phyloP scores from a whole-genome alignment of 2,888 invertebrate species.

The Tridacna gigas region DNA sequence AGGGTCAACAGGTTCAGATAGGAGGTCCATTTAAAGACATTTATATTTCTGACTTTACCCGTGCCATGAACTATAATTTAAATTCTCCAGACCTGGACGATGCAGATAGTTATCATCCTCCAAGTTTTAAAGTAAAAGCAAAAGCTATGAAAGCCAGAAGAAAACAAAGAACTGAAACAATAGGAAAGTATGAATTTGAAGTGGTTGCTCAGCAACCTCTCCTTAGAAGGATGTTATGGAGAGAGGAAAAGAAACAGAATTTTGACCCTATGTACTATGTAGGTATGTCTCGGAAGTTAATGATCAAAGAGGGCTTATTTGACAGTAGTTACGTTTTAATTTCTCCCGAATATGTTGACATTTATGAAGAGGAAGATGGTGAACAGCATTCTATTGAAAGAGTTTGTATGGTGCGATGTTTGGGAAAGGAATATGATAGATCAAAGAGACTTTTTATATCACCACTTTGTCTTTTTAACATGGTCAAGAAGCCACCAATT shows the following conservation, averaged over 20 bases:
- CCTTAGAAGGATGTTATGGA: slow-evolving; percentile 73
- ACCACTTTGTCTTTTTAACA: slow-evolving; percentile 78
- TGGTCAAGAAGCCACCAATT: slow-evolving; percentile 67
- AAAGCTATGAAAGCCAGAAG: slow-evolving; percentile 41
- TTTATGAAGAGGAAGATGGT: slow-evolving; percentile 40
- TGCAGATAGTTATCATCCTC: slow-evolving; percentile 30
- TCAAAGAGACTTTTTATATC: slow-evolving; percentile 75
- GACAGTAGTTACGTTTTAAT: slow-evolving; percentile 78
- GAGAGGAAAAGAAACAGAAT: slow-evolving; percentile 67
- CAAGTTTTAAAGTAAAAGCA: slow-evolving; percentile 36
- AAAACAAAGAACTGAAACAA: slow-evolving; percentile 29
- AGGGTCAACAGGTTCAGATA: slow-evolving; percentile 36
- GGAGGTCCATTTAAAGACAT: slow-evolving; percentile 62
- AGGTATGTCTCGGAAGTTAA: slow-evolving; percentile 76
- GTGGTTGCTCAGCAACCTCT: slow-evolving; percentile 74
- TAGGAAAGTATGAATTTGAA: slow-evolving; percentile 63
- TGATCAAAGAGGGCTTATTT: slow-evolving; percentile 76
- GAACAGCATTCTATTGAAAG: slow-evolving; percentile 43
- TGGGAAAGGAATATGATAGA: slow-evolving; percentile 69
- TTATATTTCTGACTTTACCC: slow-evolving; percentile 74
- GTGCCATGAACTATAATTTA: slow-evolving; percentile 60
- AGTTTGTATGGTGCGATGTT: slow-evolving; percentile 74
- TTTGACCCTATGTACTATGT: slow-evolving; percentile 77
- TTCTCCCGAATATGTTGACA: slow-evolving; percentile 54
- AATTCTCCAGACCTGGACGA: slow-evolving; percentile 52